Base-by-base conservation (phyloP, 2,888 invertebrate species). In the Odontomyia ornata region DNA sequence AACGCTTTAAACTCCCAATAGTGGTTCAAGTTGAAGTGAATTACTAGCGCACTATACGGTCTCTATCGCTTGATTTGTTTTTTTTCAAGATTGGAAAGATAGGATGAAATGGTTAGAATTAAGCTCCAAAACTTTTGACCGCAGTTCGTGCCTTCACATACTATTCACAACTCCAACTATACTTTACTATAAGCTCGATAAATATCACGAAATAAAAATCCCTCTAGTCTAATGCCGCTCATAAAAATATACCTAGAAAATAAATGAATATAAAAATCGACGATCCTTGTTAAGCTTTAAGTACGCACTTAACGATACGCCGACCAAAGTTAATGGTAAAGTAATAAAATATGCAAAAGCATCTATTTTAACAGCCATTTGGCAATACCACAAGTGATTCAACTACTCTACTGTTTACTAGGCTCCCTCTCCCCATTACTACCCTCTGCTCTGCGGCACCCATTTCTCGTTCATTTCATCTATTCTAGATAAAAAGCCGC, bases 351-450 rank as follows among this genome's bases (percentile, higher is more conserved):
- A 52, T 15, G 52, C 52, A 52, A 52, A 52, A 52, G 52, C 52
- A 52, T 52, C 52, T 52, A 52, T 52, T 52, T 52, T 52, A 52
- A 5, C 52, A 52, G 52, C 18, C 52, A 52, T 52, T 52, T 52
- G 52, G 52, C 52, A 52, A 52, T 15, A 18, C 52, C 15, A 52
- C 5, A 52, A 52, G 3, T 18, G 5, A 13, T 4, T 13, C 15
- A 52, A 9, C 7, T 52, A 52, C 13, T 5, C 3, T 36, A 36
- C 36, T 36, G 9, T 36, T 36, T 36, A 36, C 9, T 36, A 9
- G 36, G 9, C 36, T 36, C 3, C 5, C 9, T 36, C 36, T 36
- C 36, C 36, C 3, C 36, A 5, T 9, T 5, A 36, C 36, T 36
- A 3, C 3, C 36, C 36, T 9, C 36, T 36, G 9, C 5, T 36